Evolutionary conservation across 2,113 vertebrate genomes (phyloP).

Genomic region (Cricetomys ansorgei): DNA sequence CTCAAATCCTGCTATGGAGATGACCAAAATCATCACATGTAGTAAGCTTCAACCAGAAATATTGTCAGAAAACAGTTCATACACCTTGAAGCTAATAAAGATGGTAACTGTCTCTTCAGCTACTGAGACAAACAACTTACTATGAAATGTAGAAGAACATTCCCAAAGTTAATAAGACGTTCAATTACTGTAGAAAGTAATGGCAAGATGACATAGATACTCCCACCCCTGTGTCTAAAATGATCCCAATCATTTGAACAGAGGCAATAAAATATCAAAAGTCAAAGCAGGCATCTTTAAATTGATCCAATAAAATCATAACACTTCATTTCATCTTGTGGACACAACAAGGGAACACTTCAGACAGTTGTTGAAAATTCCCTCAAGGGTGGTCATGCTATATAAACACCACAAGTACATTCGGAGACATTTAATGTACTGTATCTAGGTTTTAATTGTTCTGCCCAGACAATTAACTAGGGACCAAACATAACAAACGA

Average conservation of each 20-base stretch:
- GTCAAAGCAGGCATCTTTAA: conserved; percentile 51
- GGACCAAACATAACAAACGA: conserved; percentile 11
- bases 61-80: neutral
- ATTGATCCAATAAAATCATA: conserved; percentile 42
- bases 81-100: neutral
- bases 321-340: conserved; percentile 52
- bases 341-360: conserved; percentile 62
- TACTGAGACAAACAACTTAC: conserved; percentile 21
- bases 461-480: conserved; percentile 17
- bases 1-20: neutral
- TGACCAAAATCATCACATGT: neutral
- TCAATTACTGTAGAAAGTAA: neutral
- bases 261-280: conserved; percentile 54
- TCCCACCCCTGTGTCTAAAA: neutral
- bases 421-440: conserved; percentile 70
- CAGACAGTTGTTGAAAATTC: conserved; percentile 65
- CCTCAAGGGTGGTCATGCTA: conserved; percentile 59
- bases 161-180: neutral
- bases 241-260: conserved; percentile 9
- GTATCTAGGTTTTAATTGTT: conserved; percentile 72
- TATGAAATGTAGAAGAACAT: conserved; percentile 20
- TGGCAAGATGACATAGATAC: neutral
- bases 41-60: neutral
- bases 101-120: neutral
- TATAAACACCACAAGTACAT: conserved; percentile 56